Evolutionary conservation across 1,140 invertebrate species (phyloP), one percentile per base, ranked within the genome.

Genomic region (Teleogryllus occipitalis): DNA sequence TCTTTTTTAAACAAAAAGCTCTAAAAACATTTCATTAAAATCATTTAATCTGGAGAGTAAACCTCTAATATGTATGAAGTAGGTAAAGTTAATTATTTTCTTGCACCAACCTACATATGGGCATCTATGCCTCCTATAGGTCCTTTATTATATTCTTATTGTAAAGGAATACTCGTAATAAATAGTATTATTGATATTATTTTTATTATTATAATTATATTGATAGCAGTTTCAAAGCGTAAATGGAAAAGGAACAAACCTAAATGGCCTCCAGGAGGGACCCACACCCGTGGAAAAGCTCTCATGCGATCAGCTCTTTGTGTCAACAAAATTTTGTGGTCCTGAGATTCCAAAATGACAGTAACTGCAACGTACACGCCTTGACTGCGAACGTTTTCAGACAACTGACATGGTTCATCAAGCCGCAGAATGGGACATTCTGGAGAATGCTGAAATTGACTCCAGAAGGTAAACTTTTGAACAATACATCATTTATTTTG

Each of bases 271-370:
- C 84, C 84, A 83, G 87, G 87, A 78, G 87, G 86, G 47, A 87
- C 87, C 87, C 87, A 88, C 8, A 84, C 81, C 7, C 84, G 83
- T 8, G 87, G 86, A 83, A 87, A 88, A 74, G 85, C 86, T 49
- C 85, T 80, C 80, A 88, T 84, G 80, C 85, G 85, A 8, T 79
- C 80, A 8, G 86, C 83, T 80, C 87, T 80, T 73, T 84, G 83
- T 8, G 86, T 87, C 46, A 88, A 81, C 27, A 88, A 79, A 48
- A 88, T 80, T 78, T 84, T 83, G 5, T 83, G 80, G 81, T 88
- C 87, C 72, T 47, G 76, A 18, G 84, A 84, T 81, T 87, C 84
- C 8, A 87, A 79, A 21, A 88, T 80, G 8, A 86, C 82, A 75
- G 83, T 83, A 73, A 84, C 86, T 46, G 85, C 87, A 72, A 86